These are phyloP conservation scores for Azemiops feae DNA, from an alignment of 2,113 vertebrate species.

Conservation along the genomic window DNA sequence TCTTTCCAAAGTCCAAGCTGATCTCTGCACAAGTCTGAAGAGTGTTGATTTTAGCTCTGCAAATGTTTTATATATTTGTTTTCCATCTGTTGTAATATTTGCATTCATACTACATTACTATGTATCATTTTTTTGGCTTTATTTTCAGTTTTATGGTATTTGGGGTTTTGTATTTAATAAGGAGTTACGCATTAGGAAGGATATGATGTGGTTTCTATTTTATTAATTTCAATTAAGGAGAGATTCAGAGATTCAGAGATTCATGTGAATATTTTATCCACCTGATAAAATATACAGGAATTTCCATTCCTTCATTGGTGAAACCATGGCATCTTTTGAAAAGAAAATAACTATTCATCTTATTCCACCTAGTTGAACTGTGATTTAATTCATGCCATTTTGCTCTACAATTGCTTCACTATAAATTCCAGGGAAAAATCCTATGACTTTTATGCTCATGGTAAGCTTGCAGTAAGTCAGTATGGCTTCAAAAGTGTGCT, in stretches of 20 bases:
- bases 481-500: background rate
- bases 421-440: background rate
- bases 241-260: slow-evolving; percentile 53
- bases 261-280: slow-evolving; percentile 28
- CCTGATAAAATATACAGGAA: slow-evolving; percentile 21
- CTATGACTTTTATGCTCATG: background rate
- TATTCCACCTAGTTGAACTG: background rate
- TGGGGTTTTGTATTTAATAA: slow-evolving; percentile 57
- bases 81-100: slow-evolving; percentile 50
- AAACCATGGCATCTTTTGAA: slow-evolving; percentile 21
- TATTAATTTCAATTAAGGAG: slow-evolving; percentile 60
- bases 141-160: slow-evolving; percentile 55
- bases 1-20: slow-evolving; percentile 46
- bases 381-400: slow-evolving; percentile 12
- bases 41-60: slow-evolving; percentile 58
- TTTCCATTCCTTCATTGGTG: slow-evolving; percentile 12
- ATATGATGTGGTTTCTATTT: slow-evolving; percentile 55
- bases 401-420: background rate
- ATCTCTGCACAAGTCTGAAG: slow-evolving; percentile 42
- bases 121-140: slow-evolving; percentile 53
- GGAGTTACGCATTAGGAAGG: slow-evolving; percentile 39
- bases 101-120: slow-evolving; percentile 49
- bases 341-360: slow-evolving; percentile 31
- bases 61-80: slow-evolving; percentile 51
- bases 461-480: background rate